Base-by-base conservation (phyloP, 1,140 invertebrate species). In the Drosophila neocordata region DNA sequence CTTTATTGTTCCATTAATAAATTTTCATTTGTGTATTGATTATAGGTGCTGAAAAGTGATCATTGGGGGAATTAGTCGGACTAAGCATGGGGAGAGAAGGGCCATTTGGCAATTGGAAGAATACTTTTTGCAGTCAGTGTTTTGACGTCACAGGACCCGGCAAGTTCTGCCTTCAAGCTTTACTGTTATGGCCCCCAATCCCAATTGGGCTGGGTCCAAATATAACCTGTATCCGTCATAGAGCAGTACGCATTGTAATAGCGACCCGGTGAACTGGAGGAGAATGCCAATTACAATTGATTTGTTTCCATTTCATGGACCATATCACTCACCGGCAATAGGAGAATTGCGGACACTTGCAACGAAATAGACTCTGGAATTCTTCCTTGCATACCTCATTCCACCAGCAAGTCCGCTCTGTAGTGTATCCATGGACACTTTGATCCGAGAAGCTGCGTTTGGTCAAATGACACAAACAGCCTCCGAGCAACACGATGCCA, bases 361-460 rank as follows among this genome's bases (percentile, higher is more conserved):
- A 97, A 20, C 96, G 94, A 90, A 97, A 98, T 52, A 96, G 93
- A 68, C 93, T 95, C 91, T 97, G 96, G 90, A 97, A 97, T 91
- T 97, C 96, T 92, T 97, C 96, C 91, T 98, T 97, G 92, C 97
- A 98, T 2, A 97, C 95, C 92, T 98, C 97, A 91, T 97, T 97
- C 96, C 96, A 97, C 96, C 96, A 97, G 90, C 97, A 97, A 27
- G 95, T 97, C 87, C 97, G 94, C 96, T 96, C 96, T 8, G 96
- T 96, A 71, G 96, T 93, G 89, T 96, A 97, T 89, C 95, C 95
- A 81, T 94, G 94, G 6, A 97, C 94, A 48, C 95, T 96, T 85
- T 95, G 95, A 90, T 97, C 96, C 12, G 95, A 95, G 88, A 95
- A 95, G 87, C 95, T 95, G 79, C 95, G 93, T 90, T 95, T 95